Evolutionary conservation across 2,888 invertebrate genomes (phyloP).

Genomic region (Andrena haemorrhoa): DNA sequence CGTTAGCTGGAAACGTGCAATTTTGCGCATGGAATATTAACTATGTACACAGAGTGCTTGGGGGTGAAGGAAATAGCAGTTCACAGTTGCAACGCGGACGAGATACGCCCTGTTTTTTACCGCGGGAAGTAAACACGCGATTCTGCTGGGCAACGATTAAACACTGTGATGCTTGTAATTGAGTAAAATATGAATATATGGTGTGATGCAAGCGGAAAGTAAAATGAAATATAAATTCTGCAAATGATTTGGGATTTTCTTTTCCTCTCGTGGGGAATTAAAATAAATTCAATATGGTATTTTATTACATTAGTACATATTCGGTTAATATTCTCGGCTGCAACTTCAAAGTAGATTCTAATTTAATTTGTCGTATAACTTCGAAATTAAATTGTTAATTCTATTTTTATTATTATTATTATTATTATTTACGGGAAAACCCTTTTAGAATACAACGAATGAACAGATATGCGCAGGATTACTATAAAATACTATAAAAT

Average conservation of each 20-base stretch:
- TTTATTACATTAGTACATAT: too few species aligned
- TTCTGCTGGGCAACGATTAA: not conserved
- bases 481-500: too few species aligned
- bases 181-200: not conserved
- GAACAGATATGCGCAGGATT: too few species aligned
- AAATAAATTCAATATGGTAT: too few species aligned
- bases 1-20: not conserved
- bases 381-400: too few species aligned
- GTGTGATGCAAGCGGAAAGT: not conserved
- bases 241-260: not conserved
- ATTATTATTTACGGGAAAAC: too few species aligned
- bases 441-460: too few species aligned
- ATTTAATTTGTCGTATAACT: too few species aligned
- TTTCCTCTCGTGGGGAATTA: too few species aligned
- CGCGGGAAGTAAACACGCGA: not conserved
- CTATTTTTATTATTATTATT: too few species aligned
- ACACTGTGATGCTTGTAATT: not conserved
- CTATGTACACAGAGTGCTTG: not conserved
- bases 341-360: too few species aligned
- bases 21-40: slow-evolving; percentile 1
- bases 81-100: not conserved
- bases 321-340: too few species aligned
- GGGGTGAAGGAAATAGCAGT: not conserved
- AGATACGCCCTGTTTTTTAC: not conserved
- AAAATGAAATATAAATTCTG: not conserved